phyloP scores from a whole-genome alignment of 2,888 invertebrate genomes.

The Caenorhabditis sp. region DNA sequence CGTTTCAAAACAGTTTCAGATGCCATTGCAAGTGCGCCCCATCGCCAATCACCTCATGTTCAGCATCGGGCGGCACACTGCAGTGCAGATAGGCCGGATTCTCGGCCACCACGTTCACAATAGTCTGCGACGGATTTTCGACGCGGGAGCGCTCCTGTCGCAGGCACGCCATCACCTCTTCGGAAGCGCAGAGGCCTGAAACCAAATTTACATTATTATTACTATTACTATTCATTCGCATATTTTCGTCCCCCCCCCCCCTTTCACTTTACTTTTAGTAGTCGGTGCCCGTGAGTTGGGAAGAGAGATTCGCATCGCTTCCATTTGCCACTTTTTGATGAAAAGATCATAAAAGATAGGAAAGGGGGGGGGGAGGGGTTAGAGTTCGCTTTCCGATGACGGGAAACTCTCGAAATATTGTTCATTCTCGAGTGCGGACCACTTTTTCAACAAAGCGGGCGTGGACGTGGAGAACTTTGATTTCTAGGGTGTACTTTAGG shows the following conservation, averaged over 20 bases:
- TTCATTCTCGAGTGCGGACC: neutral
- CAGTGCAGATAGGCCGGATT: slow-evolving; percentile 78
- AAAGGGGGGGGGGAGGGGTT: neutral
- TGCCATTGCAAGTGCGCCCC: too few relatives aligned
- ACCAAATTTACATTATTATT: slow-evolving; percentile 31
- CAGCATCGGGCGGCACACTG: slow-evolving; percentile 63
- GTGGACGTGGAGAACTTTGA: too few relatives aligned
- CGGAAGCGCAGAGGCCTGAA: slow-evolving; percentile 40
- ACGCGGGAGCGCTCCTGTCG: slow-evolving; percentile 62
- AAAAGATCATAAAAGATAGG: neutral
- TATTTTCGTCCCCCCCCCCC: neutral
- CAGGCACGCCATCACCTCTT: slow-evolving; percentile 65
- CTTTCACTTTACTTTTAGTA: neutral
- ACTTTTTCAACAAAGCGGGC: too few relatives aligned
- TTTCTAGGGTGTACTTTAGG: neutral
- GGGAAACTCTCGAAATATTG: too few relatives aligned
- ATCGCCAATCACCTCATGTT: slow-evolving; percentile 42
- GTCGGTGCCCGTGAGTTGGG: neutral
- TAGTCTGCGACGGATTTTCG: slow-evolving; percentile 60
- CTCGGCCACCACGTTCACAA: slow-evolving; percentile 67
- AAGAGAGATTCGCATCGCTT: neutral
- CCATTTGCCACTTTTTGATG: too few relatives aligned
- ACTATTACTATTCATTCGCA: neutral
- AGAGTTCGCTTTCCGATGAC: too few relatives aligned
- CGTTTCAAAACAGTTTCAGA: too few relatives aligned